Conservation (phyloP, 2,888 invertebrate genomes). For the Cyaniris semiargus region DNA sequence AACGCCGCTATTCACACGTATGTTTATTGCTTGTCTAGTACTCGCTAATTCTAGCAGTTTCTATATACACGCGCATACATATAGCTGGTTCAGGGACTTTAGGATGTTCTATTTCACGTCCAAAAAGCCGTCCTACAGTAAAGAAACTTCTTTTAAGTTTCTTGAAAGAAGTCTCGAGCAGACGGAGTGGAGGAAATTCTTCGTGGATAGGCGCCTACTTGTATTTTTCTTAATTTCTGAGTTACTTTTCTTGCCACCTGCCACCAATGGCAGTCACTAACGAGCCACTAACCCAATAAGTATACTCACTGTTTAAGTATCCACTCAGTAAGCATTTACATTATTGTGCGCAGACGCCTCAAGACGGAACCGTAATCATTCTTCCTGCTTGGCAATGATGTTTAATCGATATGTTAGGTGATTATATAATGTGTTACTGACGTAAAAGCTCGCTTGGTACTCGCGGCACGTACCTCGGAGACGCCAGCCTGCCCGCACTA, state of each 20-base stretch:
- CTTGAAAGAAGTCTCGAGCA: neutral
- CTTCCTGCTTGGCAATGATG: constrained; percentile 61
- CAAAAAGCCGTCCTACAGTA: neutral
- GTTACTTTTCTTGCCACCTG: too few relatives aligned
- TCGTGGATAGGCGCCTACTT: too few relatives aligned
- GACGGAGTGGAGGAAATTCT: too few relatives aligned
- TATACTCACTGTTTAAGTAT: too few relatives aligned
- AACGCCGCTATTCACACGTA: neutral
- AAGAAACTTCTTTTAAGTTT: neutral
- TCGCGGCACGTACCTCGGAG: constrained; percentile 32
- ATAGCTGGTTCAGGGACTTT: neutral
- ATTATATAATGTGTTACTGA: constrained; percentile 52
- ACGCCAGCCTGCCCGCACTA: constrained; percentile 8
- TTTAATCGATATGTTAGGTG: constrained; percentile 38
- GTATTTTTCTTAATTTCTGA: too few relatives aligned
- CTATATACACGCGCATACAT: neutral
- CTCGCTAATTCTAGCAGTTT: neutral
- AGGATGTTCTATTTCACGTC: neutral
- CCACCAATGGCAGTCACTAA: too few relatives aligned
- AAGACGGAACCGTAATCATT: constrained; percentile 37
- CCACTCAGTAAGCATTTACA: too few relatives aligned
- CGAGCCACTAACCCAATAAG: too few relatives aligned
- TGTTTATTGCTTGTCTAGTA: neutral
- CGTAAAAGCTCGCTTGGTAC: constrained; percentile 34
- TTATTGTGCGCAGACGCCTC: neutral